A percentile compares a stretch with the other conserved stretches of the same genome.
Conservation (phyloP, 2,113 vertebrate genomes). For the Machaerirhynchus nigripectus region DNA sequence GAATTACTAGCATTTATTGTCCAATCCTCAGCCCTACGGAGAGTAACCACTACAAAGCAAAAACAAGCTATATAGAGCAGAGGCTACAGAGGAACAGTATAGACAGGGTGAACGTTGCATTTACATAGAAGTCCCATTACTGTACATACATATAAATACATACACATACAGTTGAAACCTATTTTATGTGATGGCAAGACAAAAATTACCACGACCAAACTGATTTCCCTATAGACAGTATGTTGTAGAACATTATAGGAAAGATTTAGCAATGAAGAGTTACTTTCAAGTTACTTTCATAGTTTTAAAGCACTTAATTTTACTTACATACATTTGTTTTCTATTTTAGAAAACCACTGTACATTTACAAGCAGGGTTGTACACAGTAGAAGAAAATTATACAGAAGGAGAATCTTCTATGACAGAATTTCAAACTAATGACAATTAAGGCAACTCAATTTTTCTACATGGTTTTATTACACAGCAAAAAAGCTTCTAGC, state of each 20-base stretch:
- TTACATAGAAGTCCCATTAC: not conserved
- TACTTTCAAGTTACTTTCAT: not conserved
- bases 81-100: not conserved
- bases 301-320: not conserved
- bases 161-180: not conserved
- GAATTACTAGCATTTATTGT: not conserved
- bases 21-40: not conserved
- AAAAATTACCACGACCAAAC: not conserved
- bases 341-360: not conserved
- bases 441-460: not conserved
- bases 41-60: not conserved
- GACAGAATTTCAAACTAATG: not conserved
- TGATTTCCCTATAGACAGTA: not conserved
- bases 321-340: not conserved
- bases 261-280: not conserved
- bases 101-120: not conserved
- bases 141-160: not conserved
- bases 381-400: not conserved
- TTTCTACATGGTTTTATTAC: not conserved
- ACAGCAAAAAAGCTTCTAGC: not conserved
- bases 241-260: not conserved
- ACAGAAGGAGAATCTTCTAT: not conserved
- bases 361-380: not conserved
- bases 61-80: not conserved
- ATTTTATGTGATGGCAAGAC: not conserved